These are phyloP conservation scores for Drosophila pseudoananassae DNA, from an alignment of 1,140 invertebrate genomes.

Conservation along the genomic window DNA sequence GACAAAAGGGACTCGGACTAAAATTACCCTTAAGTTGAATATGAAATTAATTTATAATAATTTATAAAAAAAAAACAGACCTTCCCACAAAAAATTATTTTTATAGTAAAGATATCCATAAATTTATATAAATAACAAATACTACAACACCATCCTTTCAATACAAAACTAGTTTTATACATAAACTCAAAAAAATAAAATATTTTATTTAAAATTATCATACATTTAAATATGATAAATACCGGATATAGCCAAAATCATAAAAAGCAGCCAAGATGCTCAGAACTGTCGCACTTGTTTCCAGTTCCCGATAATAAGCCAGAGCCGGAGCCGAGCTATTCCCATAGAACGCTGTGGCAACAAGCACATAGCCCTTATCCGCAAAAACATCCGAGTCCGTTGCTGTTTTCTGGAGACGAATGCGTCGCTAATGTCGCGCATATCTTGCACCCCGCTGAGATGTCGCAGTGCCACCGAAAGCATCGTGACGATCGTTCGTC, in stretches of 20 bases:
- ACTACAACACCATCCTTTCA: too few species aligned
- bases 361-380: slow-evolving; percentile 50
- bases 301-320: slow-evolving; percentile 46
- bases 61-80: too few species aligned
- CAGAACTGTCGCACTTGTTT: slow-evolving; percentile 31
- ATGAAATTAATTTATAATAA: neutral
- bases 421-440: slow-evolving; percentile 39
- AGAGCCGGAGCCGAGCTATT: neutral
- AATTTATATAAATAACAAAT: too few species aligned
- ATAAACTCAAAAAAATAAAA: neutral
- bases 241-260: neutral
- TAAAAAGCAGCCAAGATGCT: slow-evolving; percentile 19
- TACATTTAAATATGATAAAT: neutral
- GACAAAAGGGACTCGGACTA: neutral
- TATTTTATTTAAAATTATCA: too few species aligned
- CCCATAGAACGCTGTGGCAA: too few species aligned
- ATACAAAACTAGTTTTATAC: too few species aligned
- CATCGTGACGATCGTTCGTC: slow-evolving; percentile 38
- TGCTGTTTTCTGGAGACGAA: slow-evolving; percentile 3
- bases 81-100: too few species aligned
- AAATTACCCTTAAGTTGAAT: neutral
- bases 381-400: slow-evolving; percentile 26
- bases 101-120: too few species aligned
- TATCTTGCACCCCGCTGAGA: slow-evolving; percentile 14
- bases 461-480: slow-evolving; percentile 59